phyloP scores from a whole-genome alignment of 2,797 vertebrate genomes.

The Sebastes nivosus region DNA sequence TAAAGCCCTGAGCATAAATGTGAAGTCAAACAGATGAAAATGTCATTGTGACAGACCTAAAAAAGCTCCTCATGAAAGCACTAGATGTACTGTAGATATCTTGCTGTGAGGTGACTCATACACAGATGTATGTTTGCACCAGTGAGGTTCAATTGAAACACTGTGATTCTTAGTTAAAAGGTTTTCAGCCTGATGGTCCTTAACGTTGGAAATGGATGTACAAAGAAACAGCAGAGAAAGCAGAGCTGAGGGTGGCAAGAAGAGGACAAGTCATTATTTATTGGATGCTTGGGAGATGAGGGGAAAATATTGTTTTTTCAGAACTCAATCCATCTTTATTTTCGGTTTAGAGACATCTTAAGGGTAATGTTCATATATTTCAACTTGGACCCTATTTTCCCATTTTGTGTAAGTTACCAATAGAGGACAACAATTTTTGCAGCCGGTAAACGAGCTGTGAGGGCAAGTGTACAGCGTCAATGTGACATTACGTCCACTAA shows the following conservation, averaged over 20 bases:
- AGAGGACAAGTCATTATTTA: constrained; percentile 17
- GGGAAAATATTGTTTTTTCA: constrained; percentile 23
- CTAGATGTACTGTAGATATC: not conserved
- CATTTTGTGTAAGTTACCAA: too few species aligned
- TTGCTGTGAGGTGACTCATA: not conserved
- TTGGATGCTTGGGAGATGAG: not conserved
- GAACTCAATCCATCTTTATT: constrained; percentile 16
- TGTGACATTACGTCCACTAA: too few species aligned
- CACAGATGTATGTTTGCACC: not conserved
- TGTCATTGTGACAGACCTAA: not conserved
- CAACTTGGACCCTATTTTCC: too few species aligned
- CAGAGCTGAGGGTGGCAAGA: not conserved
- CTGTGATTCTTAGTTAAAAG: not conserved
- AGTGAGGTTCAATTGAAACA: not conserved
- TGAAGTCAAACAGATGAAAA: constrained; percentile 22
- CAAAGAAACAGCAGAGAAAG: constrained; percentile 1
- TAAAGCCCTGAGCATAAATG: constrained; percentile 1
- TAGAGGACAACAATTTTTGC: too few species aligned
- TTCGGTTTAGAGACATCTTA: constrained; percentile 12
- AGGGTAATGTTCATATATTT: not conserved
- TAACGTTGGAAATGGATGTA: not conserved
- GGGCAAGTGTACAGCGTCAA: too few species aligned
- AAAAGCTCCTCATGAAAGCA: not conserved
- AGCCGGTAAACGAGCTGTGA: too few species aligned
- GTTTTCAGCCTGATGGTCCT: not conserved